A percentile compares a stretch with the other conserved stretches of the same genome.
phyloP scores from a whole-genome alignment of 2,888 invertebrate genomes.

The Osmoderma eremita region DNA sequence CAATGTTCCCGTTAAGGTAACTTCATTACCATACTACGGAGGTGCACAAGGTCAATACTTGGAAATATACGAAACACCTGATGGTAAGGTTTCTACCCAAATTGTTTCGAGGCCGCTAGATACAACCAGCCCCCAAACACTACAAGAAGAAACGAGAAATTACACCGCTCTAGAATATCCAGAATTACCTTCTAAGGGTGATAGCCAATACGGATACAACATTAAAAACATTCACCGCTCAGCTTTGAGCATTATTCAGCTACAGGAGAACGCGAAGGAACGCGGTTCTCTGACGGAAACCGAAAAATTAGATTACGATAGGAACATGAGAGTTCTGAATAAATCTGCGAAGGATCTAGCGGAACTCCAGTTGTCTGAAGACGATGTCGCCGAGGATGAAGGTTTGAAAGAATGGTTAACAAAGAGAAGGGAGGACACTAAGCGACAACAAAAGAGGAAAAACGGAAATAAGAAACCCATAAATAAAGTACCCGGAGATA shows the following conservation, averaged over 20 bases:
- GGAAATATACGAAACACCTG: constrained; percentile 68
- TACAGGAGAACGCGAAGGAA: constrained; percentile 71
- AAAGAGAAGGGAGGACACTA: constrained; percentile 44
- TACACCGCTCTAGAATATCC: constrained; percentile 57
- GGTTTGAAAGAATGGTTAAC: constrained; percentile 57
- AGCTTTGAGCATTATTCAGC: constrained; percentile 69
- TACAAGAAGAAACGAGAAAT: constrained; percentile 22
- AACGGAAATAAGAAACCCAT: constrained; percentile 44
- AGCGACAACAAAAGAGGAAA: constrained; percentile 24
- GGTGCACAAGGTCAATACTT: constrained; percentile 77
- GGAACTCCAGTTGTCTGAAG: constrained; percentile 55
- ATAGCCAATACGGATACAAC: constrained; percentile 65
- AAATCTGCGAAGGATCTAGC: constrained; percentile 58
- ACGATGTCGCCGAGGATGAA: constrained; percentile 51
- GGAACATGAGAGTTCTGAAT: constrained; percentile 65
- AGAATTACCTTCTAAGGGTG: constrained; percentile 56
- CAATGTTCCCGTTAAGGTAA: constrained; percentile 52
- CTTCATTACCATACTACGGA: constrained; percentile 74
- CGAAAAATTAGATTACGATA: constrained; percentile 69
- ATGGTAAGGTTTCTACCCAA: constrained; percentile 62
- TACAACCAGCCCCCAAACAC: constrained; percentile 42
- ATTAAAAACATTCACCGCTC: constrained; percentile 69
- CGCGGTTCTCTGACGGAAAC: constrained; percentile 67
- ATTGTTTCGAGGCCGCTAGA: constrained; percentile 61
- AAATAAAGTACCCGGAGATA: constrained; percentile 45